Base-by-base conservation (phyloP, 2,888 invertebrate genomes). In the Agrotis exclamationis region DNA sequence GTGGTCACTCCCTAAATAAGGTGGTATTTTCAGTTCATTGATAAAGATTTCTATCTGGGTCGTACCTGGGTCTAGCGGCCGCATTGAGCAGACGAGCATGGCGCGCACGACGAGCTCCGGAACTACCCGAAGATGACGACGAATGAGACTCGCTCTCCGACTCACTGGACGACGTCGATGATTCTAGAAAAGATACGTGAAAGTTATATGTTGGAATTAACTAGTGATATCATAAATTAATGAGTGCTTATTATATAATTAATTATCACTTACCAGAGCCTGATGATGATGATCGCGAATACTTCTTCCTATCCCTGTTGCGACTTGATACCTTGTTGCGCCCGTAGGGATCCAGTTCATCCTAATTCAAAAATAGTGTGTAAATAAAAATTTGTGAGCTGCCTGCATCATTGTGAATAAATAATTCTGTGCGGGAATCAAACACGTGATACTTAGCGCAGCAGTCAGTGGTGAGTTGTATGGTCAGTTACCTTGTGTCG, bases 131-230 rank as follows among this genome's bases (percentile, higher is more conserved):
- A 2, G 96, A 93, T 3, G 96, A 95, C 16, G 96, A 96, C 63
- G 96, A 94, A 20, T 91, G 96, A 0, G 96, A 94, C 75, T 96
- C 96, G 86, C 96, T 96, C 85, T 96, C 96, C 0, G 96, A 96
- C 74, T 95, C 96, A 73, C 95, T 96, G 1, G 96, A 95, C 45
- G 96, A 93, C 7, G 96, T 89, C 16, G 96, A 95, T 2, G 96
- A 94, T 78, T 96, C 96, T 96, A 84, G 56, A 11, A 82, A 68
- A 53, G 2, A 63, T 60, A 59, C 6, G 11, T 11, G 4, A 13
- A n/a, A n/a, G 54, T 18, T 24, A 44, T 3, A 33, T 28, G 45
- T 45, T 39, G n/a, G 20, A 11, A 39, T 70, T 1, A 14, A 39
- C 39, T 39, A 39, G 11, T 9, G 1, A 39, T 39, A 39, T 39